These are phyloP conservation scores for Eptatretus burgeri DNA, from an alignment of 2,113 vertebrate genomes.

Conservation along the genomic window DNA sequence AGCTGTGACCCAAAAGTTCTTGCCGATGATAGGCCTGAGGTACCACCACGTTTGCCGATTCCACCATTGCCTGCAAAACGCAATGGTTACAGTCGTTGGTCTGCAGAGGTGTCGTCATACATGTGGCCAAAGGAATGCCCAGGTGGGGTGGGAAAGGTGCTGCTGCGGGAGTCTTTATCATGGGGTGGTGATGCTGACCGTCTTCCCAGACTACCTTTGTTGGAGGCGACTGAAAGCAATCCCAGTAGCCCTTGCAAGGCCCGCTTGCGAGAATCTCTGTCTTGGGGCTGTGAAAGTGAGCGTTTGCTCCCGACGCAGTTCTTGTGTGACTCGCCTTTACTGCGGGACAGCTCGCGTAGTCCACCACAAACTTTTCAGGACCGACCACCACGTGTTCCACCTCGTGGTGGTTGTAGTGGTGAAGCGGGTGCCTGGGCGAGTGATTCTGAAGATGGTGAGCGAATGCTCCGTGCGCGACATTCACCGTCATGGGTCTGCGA, in stretches of 20 bases:
- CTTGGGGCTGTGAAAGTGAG: neutral
- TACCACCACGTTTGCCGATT: conserved; percentile 63
- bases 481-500: conserved; percentile 20
- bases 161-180: neutral
- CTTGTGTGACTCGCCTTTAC: neutral
- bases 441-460: neutral
- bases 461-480: neutral
- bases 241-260: neutral
- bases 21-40: conserved; percentile 36
- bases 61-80: conserved; percentile 41
- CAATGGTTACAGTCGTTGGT: conserved; percentile 52
- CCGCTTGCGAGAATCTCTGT: neutral
- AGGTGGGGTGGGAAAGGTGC: neutral
- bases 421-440: neutral
- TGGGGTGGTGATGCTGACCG: neutral
- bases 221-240: neutral
- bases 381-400: neutral
- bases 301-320: neutral
- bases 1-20: conserved; percentile 52
- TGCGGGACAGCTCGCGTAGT: neutral
- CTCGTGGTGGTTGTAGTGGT: neutral
- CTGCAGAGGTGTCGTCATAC: conserved; percentile 54
- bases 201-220: neutral
- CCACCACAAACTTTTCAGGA: neutral
- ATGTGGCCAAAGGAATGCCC: conserved; percentile 16